These are phyloP conservation scores for Caenorhabditis sinica DNA, from an alignment of 2,888 invertebrate species.

Conservation along the genomic window DNA sequence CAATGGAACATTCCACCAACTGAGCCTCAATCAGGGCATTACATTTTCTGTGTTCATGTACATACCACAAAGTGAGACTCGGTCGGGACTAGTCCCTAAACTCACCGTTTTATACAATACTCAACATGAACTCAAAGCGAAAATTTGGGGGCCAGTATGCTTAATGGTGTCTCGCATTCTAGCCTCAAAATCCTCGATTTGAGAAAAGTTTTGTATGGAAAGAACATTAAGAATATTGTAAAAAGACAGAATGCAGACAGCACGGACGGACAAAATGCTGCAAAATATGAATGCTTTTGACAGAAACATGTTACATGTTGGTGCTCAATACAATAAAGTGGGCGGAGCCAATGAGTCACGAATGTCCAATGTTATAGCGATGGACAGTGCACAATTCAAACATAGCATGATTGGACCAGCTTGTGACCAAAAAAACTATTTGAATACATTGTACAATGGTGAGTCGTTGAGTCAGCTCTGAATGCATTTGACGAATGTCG, in stretches of 20 bases:
- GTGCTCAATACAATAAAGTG: constrained; percentile 15
- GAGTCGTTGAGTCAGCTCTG: constrained; percentile 38
- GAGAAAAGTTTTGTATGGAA: background rate
- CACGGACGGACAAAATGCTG: background rate
- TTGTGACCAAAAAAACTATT: constrained; percentile 29
- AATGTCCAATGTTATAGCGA: constrained; percentile 6
- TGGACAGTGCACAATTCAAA: constrained; percentile 9
- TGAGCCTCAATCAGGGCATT: constrained; percentile 54
- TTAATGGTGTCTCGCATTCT: constrained; percentile 37
- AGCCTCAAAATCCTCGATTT: constrained; percentile 52
- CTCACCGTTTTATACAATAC: background rate
- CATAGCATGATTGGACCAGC: constrained; percentile 33
- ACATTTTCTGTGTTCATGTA: constrained; percentile 24
- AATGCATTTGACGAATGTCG: constrained; percentile 22
- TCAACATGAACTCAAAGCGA: constrained; percentile 31
- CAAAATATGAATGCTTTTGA: constrained; percentile 18
- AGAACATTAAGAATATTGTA: background rate
- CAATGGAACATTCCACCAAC: constrained; percentile 4
- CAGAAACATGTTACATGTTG: background rate
- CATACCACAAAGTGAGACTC: constrained; percentile 24
- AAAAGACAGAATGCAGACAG: too few species aligned
- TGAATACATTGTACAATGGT: constrained; percentile 25
- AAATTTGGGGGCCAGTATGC: constrained; percentile 69
- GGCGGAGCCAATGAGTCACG: constrained; percentile 44
- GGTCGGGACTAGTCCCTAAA: constrained; percentile 35